phyloP scores from a whole-genome alignment of 2,797 vertebrate species.

The Adrianichthys oophorus region DNA sequence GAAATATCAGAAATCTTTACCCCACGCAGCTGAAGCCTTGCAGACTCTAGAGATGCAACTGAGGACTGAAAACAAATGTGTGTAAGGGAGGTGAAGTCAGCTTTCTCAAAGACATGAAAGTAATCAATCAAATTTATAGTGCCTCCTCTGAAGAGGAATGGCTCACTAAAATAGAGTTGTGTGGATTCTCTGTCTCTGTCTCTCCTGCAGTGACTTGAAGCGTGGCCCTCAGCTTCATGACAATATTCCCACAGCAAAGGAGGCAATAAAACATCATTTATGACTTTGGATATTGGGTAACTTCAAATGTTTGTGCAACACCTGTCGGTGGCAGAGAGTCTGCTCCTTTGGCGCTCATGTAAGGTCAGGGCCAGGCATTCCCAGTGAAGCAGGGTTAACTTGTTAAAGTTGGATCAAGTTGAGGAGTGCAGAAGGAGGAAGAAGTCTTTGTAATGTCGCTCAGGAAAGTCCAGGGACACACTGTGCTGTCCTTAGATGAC shows the following conservation, averaged over 20 bases:
- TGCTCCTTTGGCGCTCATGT: conserved; percentile 21
- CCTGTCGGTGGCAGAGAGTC: conserved; percentile 46
- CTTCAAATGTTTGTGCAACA: conserved; percentile 29
- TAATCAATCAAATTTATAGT: conserved; percentile 74
- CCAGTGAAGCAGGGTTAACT: conserved; percentile 14
- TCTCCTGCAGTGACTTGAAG: conserved; percentile 53
- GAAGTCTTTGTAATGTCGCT: not conserved
- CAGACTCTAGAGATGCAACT: conserved; percentile 43
- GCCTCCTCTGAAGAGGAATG: conserved; percentile 52
- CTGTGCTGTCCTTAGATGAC: conserved; percentile 6
- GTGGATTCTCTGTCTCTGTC: conserved; percentile 22
- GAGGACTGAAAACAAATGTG: conserved; percentile 34
- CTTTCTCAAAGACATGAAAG: conserved; percentile 51
- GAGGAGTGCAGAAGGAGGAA: conserved; percentile 11
- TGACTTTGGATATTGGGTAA: conserved; percentile 31
- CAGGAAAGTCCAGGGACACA: not conserved
- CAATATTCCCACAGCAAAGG: conserved; percentile 50
- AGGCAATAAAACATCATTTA: conserved; percentile 59
- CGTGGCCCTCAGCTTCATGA: conserved; percentile 42
- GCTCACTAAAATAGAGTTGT: conserved; percentile 70
- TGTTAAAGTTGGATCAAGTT: conserved; percentile 9
- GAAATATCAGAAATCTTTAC: conserved; percentile 21
- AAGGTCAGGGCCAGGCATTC: conserved; percentile 22
- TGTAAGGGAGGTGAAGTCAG: conserved; percentile 14
- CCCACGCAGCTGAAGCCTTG: conserved; percentile 14